Conservation (phyloP, 1,140 invertebrate genomes). For the Aphidius gifuensis region DNA sequence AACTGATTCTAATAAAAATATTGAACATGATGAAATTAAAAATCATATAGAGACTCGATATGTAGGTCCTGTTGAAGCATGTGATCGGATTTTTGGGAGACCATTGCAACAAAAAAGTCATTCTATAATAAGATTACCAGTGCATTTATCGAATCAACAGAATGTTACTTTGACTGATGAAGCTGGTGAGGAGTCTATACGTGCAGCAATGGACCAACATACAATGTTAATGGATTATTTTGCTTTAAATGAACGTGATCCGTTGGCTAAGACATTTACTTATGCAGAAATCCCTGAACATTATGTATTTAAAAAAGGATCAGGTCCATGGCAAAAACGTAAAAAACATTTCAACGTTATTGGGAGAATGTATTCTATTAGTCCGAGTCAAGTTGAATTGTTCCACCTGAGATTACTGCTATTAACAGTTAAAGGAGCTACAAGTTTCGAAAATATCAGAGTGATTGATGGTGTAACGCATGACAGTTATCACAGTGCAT, state of each 20-base stretch:
- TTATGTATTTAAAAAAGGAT: slow-evolving; percentile 5
- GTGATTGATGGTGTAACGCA: too few species aligned
- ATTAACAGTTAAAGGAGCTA: too few species aligned
- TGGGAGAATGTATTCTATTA: too few species aligned
- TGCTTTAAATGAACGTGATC: slow-evolving; percentile 16
- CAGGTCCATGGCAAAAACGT: slow-evolving; percentile 7
- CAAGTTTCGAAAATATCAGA: too few species aligned
- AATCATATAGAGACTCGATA: slow-evolving; percentile 23
- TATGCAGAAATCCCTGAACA: slow-evolving; percentile 12
- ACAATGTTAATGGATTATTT: slow-evolving; percentile 14
- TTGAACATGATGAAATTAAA: slow-evolving; percentile 19
- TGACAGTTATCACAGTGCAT: too few species aligned
- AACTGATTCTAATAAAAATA: neutral
- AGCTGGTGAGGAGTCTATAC: slow-evolving; percentile 16
- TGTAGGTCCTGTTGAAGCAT: slow-evolving; percentile 22
- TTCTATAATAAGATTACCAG: slow-evolving; percentile 16
- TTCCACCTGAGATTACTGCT: too few species aligned
- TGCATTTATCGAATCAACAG: slow-evolving; percentile 20
- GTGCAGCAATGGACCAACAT: slow-evolving; percentile 6
- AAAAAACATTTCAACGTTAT: slow-evolving; percentile 14
- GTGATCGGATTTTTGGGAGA: slow-evolving; percentile 19
- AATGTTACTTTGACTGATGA: slow-evolving; percentile 9
- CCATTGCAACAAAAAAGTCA: slow-evolving; percentile 23
- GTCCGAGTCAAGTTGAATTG: too few species aligned
- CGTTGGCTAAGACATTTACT: neutral